These are phyloP conservation scores for Hemibagrus guttatus DNA, from an alignment of 2,797 vertebrate genomes.

Conservation along the genomic window DNA sequence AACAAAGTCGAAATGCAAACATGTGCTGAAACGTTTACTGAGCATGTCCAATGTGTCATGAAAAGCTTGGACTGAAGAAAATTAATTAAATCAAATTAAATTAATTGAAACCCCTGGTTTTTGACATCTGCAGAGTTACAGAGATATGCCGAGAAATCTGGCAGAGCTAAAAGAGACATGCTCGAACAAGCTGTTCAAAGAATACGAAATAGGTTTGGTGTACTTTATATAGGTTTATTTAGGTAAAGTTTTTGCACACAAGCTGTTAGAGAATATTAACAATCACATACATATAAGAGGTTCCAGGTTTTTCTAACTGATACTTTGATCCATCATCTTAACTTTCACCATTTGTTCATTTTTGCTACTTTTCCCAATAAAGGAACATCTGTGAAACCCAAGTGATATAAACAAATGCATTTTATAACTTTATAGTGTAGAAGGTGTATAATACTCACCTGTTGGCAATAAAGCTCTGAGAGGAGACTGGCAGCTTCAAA, in stretches of 20 bases:
- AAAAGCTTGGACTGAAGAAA: neutral
- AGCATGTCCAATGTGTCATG: too few relatives aligned
- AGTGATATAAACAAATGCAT: neutral
- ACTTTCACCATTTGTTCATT: neutral
- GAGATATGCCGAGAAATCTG: neutral
- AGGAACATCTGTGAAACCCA: neutral
- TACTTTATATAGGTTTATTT: neutral
- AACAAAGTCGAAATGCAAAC: neutral
- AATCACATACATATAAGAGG: neutral
- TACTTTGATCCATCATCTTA: neutral
- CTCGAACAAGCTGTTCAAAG: neutral
- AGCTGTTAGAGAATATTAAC: neutral
- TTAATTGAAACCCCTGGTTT: neutral
- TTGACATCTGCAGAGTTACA: too few relatives aligned
- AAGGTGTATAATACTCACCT: conserved; percentile 77
- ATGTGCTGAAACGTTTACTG: neutral
- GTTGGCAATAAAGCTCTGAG: conserved; percentile 96
- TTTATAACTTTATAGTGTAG: neutral
- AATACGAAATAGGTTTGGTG: neutral
- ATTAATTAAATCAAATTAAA: neutral
- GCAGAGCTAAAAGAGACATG: neutral
- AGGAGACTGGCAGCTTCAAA: conserved; percentile 98
- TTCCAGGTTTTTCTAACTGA: neutral
- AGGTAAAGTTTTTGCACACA: neutral
- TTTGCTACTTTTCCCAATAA: neutral